A percentile compares a stretch with the other conserved stretches of the same genome.
Evolutionary conservation across 2,797 vertebrate species (phyloP).

Genomic region (Glyptemys insculpta): DNA sequence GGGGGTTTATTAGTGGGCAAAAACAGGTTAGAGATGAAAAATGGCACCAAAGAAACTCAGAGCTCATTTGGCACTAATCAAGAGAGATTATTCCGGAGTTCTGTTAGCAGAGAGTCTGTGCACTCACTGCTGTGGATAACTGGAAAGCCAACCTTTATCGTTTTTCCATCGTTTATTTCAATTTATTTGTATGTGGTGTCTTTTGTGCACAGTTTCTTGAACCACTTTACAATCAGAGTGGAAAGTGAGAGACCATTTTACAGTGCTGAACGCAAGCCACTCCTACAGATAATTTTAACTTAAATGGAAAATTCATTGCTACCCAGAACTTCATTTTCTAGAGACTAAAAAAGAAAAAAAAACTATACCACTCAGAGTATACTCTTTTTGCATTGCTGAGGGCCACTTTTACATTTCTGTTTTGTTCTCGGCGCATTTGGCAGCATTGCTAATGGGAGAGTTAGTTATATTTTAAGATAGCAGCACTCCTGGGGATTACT

Average conservation of each 20-base stretch:
- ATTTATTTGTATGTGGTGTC: background rate
- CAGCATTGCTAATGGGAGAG: constrained; percentile 62
- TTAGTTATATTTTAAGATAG: constrained; percentile 50
- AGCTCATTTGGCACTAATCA: background rate
- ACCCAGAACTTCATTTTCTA: constrained; percentile 26
- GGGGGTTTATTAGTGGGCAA: background rate
- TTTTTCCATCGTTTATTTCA: background rate
- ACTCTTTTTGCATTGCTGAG: constrained; percentile 38
- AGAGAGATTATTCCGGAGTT: background rate
- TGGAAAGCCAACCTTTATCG: background rate
- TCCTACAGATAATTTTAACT: constrained; percentile 30
- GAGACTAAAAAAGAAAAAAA: constrained; percentile 18
- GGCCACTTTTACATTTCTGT: constrained; percentile 52
- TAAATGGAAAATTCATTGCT: constrained; percentile 30
- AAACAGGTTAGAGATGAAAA: constrained; percentile 12
- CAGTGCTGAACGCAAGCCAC: background rate
- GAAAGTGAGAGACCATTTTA: constrained; percentile 18
- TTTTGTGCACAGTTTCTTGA: constrained; percentile 14
- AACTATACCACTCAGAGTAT: background rate
- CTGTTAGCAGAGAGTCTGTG: accelerated
- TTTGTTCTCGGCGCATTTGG: constrained; percentile 59
- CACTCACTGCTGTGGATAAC: accelerated
- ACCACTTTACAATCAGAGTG: constrained; percentile 19
- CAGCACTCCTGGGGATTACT: constrained; percentile 43
- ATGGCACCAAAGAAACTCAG: background rate